A percentile compares a stretch with the other conserved stretches of the same genome.
These are phyloP conservation scores for Myzus persicae DNA, from an alignment of 1,140 invertebrate species.

Conservation along the genomic window DNA sequence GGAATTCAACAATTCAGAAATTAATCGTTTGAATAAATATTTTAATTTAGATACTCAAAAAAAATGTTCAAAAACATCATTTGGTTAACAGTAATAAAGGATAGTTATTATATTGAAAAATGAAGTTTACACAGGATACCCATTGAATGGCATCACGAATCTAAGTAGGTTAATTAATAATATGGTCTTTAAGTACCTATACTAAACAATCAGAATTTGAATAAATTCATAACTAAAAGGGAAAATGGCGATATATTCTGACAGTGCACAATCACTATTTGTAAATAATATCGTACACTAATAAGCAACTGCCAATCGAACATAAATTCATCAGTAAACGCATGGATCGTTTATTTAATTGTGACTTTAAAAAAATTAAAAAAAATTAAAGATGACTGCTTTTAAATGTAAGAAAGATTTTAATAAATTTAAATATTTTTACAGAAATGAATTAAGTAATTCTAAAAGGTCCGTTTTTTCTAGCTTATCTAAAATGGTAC, in stretches of 20 bases:
- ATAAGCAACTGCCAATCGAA: too few species aligned
- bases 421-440: not conserved
- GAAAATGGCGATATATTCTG: not conserved
- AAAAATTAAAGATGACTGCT: not conserved
- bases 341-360: too few species aligned
- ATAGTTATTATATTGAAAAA: not conserved
- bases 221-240: not conserved
- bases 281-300: not conserved
- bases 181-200: not conserved
- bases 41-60: not conserved
- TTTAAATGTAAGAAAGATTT: not conserved
- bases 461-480: not conserved
- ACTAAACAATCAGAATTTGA: not conserved
- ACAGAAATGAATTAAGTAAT: not conserved
- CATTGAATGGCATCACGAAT: not conserved
- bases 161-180: not conserved
- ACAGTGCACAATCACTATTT: not conserved
- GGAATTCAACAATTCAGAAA: not conserved
- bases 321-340: too few species aligned
- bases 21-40: not conserved
- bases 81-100: not conserved
- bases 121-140: not conserved
- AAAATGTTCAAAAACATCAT: not conserved
- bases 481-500: not conserved
- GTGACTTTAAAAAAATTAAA: too few species aligned